Evolutionary conservation across 1,140 invertebrate species (phyloP), one percentile per base, ranked within the genome.

Genomic region (Lasaia peninsularis): DNA sequence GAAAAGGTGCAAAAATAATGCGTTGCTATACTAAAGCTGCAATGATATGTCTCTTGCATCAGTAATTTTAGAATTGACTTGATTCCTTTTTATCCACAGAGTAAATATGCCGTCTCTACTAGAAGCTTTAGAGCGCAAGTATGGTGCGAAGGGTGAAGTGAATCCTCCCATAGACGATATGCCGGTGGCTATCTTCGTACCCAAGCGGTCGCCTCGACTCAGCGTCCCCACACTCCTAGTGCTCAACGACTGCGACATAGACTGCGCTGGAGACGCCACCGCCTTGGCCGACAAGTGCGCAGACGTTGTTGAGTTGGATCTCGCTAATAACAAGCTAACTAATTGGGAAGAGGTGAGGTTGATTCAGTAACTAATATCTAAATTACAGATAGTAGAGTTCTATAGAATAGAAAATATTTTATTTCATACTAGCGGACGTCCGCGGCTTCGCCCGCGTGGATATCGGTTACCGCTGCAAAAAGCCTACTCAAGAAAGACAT

Each of bases 201-300:
- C 94, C 18, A 95, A 95, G 71, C 92, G 94, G 52, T 94, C 94
- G 2, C 95, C 95, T 2, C 90, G 95, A 51, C 80, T 91, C 52
- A 90, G 92, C 69, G 94, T 97, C 51, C 96, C 96, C 6, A 93
- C 95, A 0, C 88, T 96, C n/a, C 86, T 98, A 52, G 95, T 96
- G 37, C 90, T 97, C n/a, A 96, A 97, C 70, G 95, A 96, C 75
- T 96, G 95, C 81, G 94, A 96, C 78, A 97, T 97, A 62, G 93
- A 95, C 62, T 94, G 92, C 61, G 95, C 95, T 40, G 96, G 96
- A n/a, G 94, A 95, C 73, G 93, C 94, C 14, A 91, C 92, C 33
- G 92, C 93, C 52, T 88, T 98, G 18, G 91, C 93, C 31, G 93
- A 93, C 58, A 95, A 97, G 81, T 98, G 96, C 79, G 92, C 93